Evolutionary conservation across 2,113 vertebrate species (phyloP).

Genomic region (Dicaeum eximium): DNA sequence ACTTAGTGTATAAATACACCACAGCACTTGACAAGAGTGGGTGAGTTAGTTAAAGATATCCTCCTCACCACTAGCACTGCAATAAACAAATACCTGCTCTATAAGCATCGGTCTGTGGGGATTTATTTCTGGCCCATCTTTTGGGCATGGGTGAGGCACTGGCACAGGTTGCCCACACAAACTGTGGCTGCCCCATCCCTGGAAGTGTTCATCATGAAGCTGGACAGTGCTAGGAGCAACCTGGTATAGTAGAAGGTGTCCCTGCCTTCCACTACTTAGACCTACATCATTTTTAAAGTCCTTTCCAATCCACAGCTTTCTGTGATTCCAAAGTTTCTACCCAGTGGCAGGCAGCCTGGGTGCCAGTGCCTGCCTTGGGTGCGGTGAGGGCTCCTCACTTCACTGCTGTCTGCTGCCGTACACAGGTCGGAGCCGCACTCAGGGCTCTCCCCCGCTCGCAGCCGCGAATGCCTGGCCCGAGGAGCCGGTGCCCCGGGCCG

Average conservation of each 20-base stretch:
- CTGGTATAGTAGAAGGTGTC: not conserved
- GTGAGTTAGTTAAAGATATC: too few species aligned
- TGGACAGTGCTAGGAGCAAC: not conserved
- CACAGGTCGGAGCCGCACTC: not conserved
- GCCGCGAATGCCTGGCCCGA: not conserved
- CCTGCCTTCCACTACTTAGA: not conserved
- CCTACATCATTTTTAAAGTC: not conserved
- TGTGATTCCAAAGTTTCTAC: not conserved
- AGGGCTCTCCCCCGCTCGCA: fast-evolving
- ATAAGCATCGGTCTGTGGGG: too few species aligned
- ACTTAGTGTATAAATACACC: not conserved
- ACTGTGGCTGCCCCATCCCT: not conserved
- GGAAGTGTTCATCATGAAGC: not conserved
- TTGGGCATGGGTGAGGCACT: too few species aligned
- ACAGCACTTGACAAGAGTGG: too few species aligned
- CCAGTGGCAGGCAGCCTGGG: too few species aligned
- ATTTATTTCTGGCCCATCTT: not conserved
- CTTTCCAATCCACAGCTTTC: not conserved
- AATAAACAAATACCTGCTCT: not conserved
- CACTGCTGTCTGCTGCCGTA: not conserved
- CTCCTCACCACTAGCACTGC: not conserved
- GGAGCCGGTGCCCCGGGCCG: not conserved
- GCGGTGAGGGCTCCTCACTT: not conserved
- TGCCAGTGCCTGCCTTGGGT: too few species aligned
- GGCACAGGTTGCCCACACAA: not conserved